Evolutionary conservation across 1,140 invertebrate genomes (phyloP).

Genomic region (Dreissena polymorpha): DNA sequence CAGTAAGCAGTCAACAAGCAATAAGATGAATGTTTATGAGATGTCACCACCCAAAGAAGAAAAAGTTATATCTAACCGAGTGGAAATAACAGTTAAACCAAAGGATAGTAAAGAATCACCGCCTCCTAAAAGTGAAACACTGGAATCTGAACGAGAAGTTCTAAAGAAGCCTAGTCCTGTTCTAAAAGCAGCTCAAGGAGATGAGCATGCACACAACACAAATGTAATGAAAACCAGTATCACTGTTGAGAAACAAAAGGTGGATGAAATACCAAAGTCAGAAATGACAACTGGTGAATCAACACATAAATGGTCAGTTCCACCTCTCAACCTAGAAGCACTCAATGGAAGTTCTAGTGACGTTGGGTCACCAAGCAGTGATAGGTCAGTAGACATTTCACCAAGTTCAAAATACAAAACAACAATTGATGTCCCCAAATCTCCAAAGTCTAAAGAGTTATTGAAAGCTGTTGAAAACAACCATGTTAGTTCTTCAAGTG

Average conservation of each 20-base stretch:
- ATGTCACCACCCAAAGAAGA: conserved; percentile 38
- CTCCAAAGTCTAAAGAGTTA: background rate
- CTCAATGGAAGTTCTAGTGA: background rate
- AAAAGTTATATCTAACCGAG: conserved; percentile 15
- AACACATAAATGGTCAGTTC: background rate
- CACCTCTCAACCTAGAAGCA: conserved; percentile 33
- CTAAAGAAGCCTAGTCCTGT: conserved; percentile 14
- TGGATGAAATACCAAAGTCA: background rate
- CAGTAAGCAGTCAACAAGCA: background rate
- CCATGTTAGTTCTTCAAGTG: too few relatives aligned
- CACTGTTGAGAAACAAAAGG: conserved; percentile 36
- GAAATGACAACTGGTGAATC: background rate
- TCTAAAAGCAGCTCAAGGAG: background rate
- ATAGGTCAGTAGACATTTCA: conserved; percentile 5
- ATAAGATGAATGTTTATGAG: background rate
- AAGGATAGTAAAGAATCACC: background rate
- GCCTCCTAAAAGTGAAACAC: conserved; percentile 22
- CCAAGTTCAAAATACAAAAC: conserved; percentile 43
- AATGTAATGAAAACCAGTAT: conserved; percentile 39
- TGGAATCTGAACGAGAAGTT: conserved; percentile 18
- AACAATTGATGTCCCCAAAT: conserved; percentile 49
- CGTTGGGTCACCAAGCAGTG: conserved; percentile 22
- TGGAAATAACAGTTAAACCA: conserved; percentile 12
- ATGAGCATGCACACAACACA: background rate
- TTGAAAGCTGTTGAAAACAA: too few relatives aligned